phyloP scores from a whole-genome alignment of 2,797 vertebrate species.

The Decapterus maruadsi region DNA sequence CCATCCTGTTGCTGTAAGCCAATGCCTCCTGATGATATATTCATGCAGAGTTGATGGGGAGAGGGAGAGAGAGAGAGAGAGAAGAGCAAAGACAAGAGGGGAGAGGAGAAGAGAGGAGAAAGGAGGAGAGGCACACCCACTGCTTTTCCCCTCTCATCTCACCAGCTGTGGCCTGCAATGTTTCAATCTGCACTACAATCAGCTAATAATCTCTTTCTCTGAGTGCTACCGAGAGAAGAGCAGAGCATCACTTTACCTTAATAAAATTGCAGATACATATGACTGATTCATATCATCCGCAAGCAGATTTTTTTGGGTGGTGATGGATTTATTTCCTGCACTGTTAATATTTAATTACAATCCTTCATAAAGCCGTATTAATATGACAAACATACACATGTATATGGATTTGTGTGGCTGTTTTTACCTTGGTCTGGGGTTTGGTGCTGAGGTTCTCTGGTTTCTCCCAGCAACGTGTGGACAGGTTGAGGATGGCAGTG shows the following conservation, averaged over 20 bases:
- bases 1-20: conserved; percentile 73
- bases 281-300: conserved; percentile 1
- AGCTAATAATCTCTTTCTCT: conserved; percentile 46
- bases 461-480: conserved; percentile 98
- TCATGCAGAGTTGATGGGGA: conserved; percentile 68
- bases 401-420: rapidly evolving
- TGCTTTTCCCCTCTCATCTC: conserved; percentile 52
- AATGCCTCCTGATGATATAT: conserved; percentile 74
- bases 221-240: conserved; percentile 12
- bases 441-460: conserved; percentile 98
- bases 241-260: not conserved
- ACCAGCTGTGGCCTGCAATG: conserved; percentile 64
- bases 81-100: conserved; percentile 16
- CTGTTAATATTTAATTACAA: not conserved
- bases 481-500: conserved; percentile 98
- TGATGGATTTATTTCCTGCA: not conserved
- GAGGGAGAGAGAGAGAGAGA: conserved; percentile 11
- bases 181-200: conserved; percentile 63
- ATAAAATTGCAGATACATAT: conserved; percentile 12
- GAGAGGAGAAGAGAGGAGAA: not conserved
- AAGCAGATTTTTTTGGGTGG: not conserved
- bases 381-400: not conserved
- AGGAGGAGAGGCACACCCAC: conserved; percentile 38
- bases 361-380: not conserved
- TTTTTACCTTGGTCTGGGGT: conserved; percentile 83